phyloP scores from a whole-genome alignment of 2,888 invertebrate species.

The Xanthia icteritia region DNA sequence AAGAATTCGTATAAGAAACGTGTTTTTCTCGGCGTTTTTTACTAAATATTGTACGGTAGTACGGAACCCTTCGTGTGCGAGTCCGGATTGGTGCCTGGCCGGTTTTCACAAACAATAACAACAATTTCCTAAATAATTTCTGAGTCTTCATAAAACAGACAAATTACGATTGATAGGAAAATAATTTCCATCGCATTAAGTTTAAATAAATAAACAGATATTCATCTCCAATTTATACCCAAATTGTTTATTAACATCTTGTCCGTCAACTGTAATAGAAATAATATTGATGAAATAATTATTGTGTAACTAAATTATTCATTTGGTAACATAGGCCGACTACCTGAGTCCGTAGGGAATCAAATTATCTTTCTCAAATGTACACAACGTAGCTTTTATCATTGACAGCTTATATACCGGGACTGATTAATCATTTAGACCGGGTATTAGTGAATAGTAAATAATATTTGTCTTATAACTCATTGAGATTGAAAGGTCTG shows the following conservation, averaged over 20 bases:
- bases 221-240: neutral
- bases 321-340: slow-evolving; percentile 26
- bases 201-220: slow-evolving; percentile 29
- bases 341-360: slow-evolving; percentile 60
- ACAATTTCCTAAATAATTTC: neutral
- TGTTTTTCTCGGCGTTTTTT: too few relatives aligned
- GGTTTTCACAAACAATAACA: neutral
- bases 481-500: slow-evolving; percentile 1
- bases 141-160: neutral
- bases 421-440: slow-evolving; percentile 48
- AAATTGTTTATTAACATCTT: slow-evolving; percentile 38
- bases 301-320: slow-evolving; percentile 59
- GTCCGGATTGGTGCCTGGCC: too few relatives aligned
- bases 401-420: slow-evolving; percentile 61
- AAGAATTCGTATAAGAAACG: too few relatives aligned
- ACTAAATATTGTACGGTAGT: too few relatives aligned
- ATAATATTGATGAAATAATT: slow-evolving; percentile 64
- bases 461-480: slow-evolving; percentile 17
- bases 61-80: too few relatives aligned
- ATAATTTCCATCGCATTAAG: neutral
- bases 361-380: slow-evolving; percentile 65
- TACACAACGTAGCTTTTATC: slow-evolving; percentile 71
- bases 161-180: neutral
- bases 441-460: slow-evolving; percentile 22
- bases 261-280: slow-evolving; percentile 38